A percentile compares a stretch with the other conserved stretches of the same genome.
These are phyloP conservation scores for Scalopus aquaticus DNA, from an alignment of 2,113 vertebrate genomes.

Conservation along the genomic window DNA sequence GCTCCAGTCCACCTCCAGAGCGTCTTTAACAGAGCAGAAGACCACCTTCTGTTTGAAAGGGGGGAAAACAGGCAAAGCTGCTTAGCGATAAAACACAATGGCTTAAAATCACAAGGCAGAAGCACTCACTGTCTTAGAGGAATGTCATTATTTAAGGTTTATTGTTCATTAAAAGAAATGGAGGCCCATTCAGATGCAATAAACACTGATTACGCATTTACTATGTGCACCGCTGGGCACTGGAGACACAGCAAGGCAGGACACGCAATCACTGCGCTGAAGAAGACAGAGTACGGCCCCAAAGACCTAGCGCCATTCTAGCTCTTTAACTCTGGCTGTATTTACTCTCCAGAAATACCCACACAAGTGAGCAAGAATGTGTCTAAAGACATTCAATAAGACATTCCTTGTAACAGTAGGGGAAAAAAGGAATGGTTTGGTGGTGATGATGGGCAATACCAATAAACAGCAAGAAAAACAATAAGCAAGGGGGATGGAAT, in stretches of 20 bases:
- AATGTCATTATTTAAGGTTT: neutral
- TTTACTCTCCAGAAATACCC: neutral
- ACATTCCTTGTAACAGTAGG: neutral
- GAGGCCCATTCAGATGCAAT: neutral
- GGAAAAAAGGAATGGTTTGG: neutral
- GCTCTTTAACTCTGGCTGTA: too few species aligned
- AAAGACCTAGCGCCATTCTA: neutral
- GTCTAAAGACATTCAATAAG: neutral
- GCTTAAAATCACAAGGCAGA: neutral
- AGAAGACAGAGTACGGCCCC: neutral
- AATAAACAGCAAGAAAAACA: neutral
- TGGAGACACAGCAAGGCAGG: neutral
- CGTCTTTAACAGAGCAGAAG: slow-evolving; percentile 92
- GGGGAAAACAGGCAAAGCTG: neutral
- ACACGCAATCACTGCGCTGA: neutral
- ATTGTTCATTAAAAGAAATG: neutral
- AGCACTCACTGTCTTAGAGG: neutral
- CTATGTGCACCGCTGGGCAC: neutral
- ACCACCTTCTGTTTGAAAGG: slow-evolving; percentile 82
- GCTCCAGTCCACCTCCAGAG: slow-evolving; percentile 91
- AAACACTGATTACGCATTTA: neutral
- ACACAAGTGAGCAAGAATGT: neutral
- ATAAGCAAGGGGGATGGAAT: neutral
- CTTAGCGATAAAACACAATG: neutral
- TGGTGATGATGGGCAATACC: neutral